Evolutionary conservation across 2,888 invertebrate genomes (phyloP), one percentile per base, ranked within the genome.

Genomic region (Sinodicranocentrus sp.): DNA sequence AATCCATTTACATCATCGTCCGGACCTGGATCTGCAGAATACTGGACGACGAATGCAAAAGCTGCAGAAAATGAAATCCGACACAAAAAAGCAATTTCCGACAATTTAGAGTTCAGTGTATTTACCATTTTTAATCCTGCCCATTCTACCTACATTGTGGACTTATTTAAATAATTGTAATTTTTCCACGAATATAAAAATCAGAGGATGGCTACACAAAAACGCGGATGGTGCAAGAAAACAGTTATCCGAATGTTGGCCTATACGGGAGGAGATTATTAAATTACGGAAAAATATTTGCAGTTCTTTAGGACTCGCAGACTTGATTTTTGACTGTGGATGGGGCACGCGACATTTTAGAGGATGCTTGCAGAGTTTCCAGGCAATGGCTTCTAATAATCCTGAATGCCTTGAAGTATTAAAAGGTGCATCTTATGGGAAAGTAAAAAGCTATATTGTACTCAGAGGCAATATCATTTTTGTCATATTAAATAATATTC

Each of bases 281-380:
- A 92, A 92, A 80, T 91, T 96, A 65, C 93, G 93, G 88, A 91
- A 92, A 63, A 91, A 92, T 68, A 92, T 96, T 54, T 92, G 93
- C 89, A 90, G 92, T 57, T 88, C 90, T 78, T 91, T 94, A 70
- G 92, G 92, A 33, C 89, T 95, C 15, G 91, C 91, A 44, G 93
- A 94, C 86, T 92, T 95, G 1, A 91, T 92, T 25, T 96, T 96
- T 93, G 96, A 96, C 89, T 95, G 95, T 89, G 96, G 96, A 10
- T 96, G 96, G 96, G 96, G 96, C 89, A 94, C 95, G 79, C 94
- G 95, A 88, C 97, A 97, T 90, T 97, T 96, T 89, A 93, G 96
- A 89, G 97, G 97, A n/a, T 97, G 97, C 89, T 91, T 98, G 2
- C 94, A 95, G 89, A 96, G 97, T 86, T 94, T 98, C 57, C 93